Evolutionary conservation across 2,888 invertebrate genomes (phyloP).

Genomic region (Antitype chi): DNA sequence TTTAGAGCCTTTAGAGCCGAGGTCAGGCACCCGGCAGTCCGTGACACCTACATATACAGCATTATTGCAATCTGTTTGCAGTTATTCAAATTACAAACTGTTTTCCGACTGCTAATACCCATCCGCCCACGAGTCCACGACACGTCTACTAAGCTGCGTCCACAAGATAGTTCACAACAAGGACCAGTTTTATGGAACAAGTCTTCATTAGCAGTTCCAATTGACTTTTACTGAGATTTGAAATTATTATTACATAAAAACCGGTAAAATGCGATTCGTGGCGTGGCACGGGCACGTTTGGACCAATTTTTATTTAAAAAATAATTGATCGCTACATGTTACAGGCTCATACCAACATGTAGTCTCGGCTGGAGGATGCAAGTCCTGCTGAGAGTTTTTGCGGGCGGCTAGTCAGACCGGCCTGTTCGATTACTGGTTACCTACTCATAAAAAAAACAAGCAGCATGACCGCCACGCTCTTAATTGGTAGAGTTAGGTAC

Average conservation of each 20-base stretch:
- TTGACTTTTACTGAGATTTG: conserved; percentile 33
- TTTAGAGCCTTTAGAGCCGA: conserved; percentile 49
- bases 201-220: conserved; percentile 51
- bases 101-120: conserved; percentile 54
- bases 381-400: conserved; percentile 61
- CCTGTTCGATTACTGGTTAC: conserved; percentile 44
- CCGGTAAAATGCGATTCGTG: conserved; percentile 32
- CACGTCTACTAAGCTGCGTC: conserved; percentile 40
- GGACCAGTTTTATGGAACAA: conserved; percentile 27
- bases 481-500: conserved; percentile 62
- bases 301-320: conserved; percentile 53
- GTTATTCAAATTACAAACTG: conserved; percentile 59
- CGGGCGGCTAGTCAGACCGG: conserved; percentile 44
- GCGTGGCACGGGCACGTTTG: conserved; percentile 14
- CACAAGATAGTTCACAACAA: conserved; percentile 33
- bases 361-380: conserved; percentile 43
- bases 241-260: conserved; percentile 41
- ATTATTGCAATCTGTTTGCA: conserved; percentile 62
- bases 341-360: conserved; percentile 47
- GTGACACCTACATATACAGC: conserved; percentile 51
- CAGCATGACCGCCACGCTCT: conserved; percentile 53
- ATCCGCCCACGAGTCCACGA: conserved; percentile 49
- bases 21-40: conserved; percentile 43
- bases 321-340: conserved; percentile 58
- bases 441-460: conserved; percentile 60